Base-by-base conservation (phyloP, 2,113 vertebrate genomes). In the Patagioenas fasciata region DNA sequence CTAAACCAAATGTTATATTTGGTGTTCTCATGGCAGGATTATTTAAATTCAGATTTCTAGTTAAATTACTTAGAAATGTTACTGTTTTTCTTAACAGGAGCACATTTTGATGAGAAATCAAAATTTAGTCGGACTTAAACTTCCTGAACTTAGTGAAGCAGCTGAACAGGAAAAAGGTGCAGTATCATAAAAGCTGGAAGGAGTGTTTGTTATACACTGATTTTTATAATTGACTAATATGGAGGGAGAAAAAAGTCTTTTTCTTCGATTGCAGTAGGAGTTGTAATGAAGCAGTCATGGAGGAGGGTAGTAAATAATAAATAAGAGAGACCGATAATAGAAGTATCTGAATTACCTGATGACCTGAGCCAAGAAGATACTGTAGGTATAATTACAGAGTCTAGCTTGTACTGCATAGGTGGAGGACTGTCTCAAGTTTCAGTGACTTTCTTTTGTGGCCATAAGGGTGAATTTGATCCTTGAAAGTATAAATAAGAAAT, bases 101-200 rank as follows among this genome's bases (percentile, higher is more conserved):
- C 98, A 99, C 97, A 99, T 99, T 97, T 96, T 99, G 97, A 98
- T 99, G 97, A 98, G 99, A 95, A 99, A 98, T 97, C 99, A 99
- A 97, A 99, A 98, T 96, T 98, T 99, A 85, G 97, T 98, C 47
- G 98, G 98, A 87, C 98, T 98, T 94, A 99, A 99, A 96, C 98
- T 99, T 95, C 99, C 99, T 48, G 99, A 99, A 44, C 98, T 99
- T 93, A 99, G 98, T 91, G 99, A 99, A 98, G 98, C 98, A 9
- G 98, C 97, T 10, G 99, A 99, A 97, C 99, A 99, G 95, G 99
- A 99, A 95, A 99, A 98, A 99, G 99, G 99, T 99, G 96, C 83
- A 70, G 97, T 94, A 93, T 80, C 85, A 77, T 79, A 42, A 84
- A 84, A 91, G 5, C 20, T 54, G 61, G 36, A 80, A 62, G 11